phyloP scores from a whole-genome alignment of 2,797 vertebrate species.

The Lepilemur ruficaudatus region DNA sequence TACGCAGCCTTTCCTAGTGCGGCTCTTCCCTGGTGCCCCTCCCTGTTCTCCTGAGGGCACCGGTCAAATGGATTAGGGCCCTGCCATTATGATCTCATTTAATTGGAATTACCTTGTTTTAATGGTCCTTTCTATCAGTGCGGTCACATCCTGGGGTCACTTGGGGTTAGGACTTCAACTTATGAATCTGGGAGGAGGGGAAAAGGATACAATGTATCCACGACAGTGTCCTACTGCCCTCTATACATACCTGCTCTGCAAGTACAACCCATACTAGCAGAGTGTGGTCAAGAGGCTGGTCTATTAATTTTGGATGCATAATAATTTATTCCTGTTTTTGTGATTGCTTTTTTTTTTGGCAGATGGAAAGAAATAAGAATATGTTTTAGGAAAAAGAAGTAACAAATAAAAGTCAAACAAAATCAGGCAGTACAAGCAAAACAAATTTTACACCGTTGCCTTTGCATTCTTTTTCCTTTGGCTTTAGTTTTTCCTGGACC shows the following conservation, averaged over 20 bases:
- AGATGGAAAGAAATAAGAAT: not conserved
- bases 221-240: not conserved
- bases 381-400: not conserved
- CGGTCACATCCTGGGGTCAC: not conserved
- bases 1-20: not conserved
- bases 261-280: accelerated
- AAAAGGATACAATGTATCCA: not conserved
- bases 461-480: not conserved
- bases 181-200: not conserved
- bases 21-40: accelerated
- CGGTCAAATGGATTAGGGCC: not conserved
- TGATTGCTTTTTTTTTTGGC: not conserved
- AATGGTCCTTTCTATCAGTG: not conserved
- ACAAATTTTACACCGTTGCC: not conserved
- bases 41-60: not conserved
- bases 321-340: not conserved
- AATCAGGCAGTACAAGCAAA: not conserved
- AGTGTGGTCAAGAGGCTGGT: not conserved
- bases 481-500: not conserved
- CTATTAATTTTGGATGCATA: not conserved
- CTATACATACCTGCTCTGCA: not conserved
- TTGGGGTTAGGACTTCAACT: not conserved
- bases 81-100: not conserved
- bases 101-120: not conserved
- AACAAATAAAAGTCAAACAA: not conserved